Base-by-base conservation (phyloP, 2,888 invertebrate species). In the Lasius fuliginosus region DNA sequence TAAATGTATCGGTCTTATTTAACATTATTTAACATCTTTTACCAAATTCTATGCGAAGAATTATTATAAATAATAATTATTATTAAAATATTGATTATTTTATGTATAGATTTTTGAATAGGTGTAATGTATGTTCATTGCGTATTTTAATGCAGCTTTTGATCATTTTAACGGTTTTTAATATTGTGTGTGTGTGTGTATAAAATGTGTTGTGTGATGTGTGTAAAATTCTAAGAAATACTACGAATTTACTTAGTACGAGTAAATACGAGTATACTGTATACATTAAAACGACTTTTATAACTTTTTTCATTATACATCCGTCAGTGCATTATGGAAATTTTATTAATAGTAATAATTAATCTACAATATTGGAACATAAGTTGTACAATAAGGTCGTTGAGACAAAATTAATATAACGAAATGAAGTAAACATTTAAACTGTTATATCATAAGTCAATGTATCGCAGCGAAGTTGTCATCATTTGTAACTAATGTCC, bases 91-190 rank as follows among this genome's bases (percentile, higher is more conserved):
- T 87, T 85, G 88, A 88, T 88, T 90, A 90, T 83, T 85, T 90
- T 90, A 87, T 92, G 90, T 92, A 91, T 89, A 92, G 90, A 90
- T 87, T 91, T 88, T 89, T 86, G 87, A 92, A 93, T 92, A 92
- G 85, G 92, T 93, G 91, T 92, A 91, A 92, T 94, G 92, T 93
- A 93, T 93, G 93, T 94, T 93, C 92, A 93, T 92, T 90, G 92
- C 91, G 90, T 92, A 90, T 91, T 88, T 86, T 86, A 77, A 86
- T 90, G 86, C 87, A 88, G 88, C 89, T 92, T 90, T 86, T 83
- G 89, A 89, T 89, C 83, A 87, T 87, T 85, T 85, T 85, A 88
- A 88, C 83, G 83, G 87, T 74, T 87, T 88, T 83, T 79, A 83
- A 87, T 87, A 87, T 58, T 76, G 30, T 82, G 36, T 77, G 15